A percentile compares a stretch with the other conserved stretches of the same genome.
These are phyloP conservation scores for Miichthys miiuy DNA, from an alignment of 2,797 vertebrate genomes.

Conservation along the genomic window DNA sequence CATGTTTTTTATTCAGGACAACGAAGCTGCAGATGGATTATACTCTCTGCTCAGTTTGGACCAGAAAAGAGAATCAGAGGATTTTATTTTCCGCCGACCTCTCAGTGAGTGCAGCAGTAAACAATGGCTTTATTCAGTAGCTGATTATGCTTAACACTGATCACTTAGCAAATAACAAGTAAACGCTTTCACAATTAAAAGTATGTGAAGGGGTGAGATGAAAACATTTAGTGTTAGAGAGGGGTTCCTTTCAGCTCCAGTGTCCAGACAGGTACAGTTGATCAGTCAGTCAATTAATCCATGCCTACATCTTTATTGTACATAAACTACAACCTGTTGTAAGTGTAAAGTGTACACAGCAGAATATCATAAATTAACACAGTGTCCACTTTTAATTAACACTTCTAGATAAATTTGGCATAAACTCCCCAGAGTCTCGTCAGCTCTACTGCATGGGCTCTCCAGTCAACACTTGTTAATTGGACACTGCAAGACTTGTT, in stretches of 20 bases:
- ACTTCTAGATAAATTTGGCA: not conserved
- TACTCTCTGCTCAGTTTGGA: slow-evolving; percentile 86
- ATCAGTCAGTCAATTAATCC: not conserved
- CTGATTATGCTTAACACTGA: slow-evolving; percentile 19
- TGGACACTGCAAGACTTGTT: not conserved
- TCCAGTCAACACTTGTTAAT: not conserved
- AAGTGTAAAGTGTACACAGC: not conserved
- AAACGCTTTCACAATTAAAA: slow-evolving; percentile 15
- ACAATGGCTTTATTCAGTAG: slow-evolving; percentile 35
- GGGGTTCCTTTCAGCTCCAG: not conserved
- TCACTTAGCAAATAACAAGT: slow-evolving; percentile 7
- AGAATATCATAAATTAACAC: not conserved
- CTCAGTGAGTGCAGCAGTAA: slow-evolving; percentile 88
- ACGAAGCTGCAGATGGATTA: slow-evolving; percentile 86
- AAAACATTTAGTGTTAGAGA: not conserved
- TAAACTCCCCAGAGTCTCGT: not conserved
- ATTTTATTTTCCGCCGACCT: slow-evolving; percentile 87
- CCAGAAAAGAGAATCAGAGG: slow-evolving; percentile 89
- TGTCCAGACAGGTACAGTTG: not conserved
- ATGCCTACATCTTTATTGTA: not conserved
- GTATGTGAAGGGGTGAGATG: slow-evolving; percentile 4
- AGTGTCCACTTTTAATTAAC: not conserved
- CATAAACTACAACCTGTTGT: not conserved
- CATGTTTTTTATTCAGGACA: slow-evolving; percentile 78
- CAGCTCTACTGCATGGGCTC: not conserved